phyloP scores from a whole-genome alignment of 2,888 invertebrate species.

The Drosophila algonquin region DNA sequence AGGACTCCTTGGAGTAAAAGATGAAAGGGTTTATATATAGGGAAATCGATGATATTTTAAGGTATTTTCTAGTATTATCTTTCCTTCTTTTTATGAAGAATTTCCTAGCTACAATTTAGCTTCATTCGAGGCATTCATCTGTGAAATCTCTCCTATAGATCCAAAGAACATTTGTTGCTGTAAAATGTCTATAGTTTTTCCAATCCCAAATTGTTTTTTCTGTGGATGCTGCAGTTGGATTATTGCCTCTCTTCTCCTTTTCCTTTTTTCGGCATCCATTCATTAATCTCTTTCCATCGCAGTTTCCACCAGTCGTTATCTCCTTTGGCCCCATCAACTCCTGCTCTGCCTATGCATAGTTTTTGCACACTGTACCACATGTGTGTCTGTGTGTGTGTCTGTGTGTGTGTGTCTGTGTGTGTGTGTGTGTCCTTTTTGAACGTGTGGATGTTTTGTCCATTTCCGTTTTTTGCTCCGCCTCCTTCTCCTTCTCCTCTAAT shows the following conservation, averaged over 20 bases:
- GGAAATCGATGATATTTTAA: no score
- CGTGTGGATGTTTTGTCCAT: constrained; percentile 47
- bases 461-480: constrained; percentile 54
- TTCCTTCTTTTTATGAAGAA: no score
- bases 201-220: background rate
- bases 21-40: no score
- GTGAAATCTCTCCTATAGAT: background rate
- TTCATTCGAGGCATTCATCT: background rate
- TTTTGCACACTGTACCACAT: constrained; percentile 27
- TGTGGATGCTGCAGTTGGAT: background rate
- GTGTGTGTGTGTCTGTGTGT: no score
- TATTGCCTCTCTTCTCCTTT: background rate
- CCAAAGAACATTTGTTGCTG: background rate
- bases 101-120: no score
- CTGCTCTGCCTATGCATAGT: constrained; percentile 21
- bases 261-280: constrained; percentile 5
- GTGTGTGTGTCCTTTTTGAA: background rate
- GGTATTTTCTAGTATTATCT: no score
- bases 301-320: constrained; percentile 9
- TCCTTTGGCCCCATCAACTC: background rate
- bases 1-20: no score
- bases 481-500: constrained; percentile 54
- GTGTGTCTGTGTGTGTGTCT: background rate
- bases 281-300: constrained; percentile 6
- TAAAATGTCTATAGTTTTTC: background rate